Evolutionary conservation across 2,113 vertebrate species (phyloP).

Genomic region (Nerophis ophidion): DNA sequence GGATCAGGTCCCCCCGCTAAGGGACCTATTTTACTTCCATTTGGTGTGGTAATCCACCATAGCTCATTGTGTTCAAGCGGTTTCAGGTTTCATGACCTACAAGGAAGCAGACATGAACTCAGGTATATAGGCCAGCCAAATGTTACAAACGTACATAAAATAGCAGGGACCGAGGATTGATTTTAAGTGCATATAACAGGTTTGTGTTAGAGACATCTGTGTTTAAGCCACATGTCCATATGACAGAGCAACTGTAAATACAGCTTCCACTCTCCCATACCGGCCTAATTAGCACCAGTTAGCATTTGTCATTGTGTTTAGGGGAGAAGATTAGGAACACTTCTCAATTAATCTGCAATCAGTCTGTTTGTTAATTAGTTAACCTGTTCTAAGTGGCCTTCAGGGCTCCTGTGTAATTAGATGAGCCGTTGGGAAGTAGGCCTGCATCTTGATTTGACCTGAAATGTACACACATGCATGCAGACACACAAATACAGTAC

Average conservation of each 20-base stretch:
- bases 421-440: conserved; percentile 61
- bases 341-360: conserved; percentile 74
- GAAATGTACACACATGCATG: conserved; percentile 24
- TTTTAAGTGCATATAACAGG: conserved; percentile 1
- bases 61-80: conserved; percentile 38
- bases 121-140: neutral
- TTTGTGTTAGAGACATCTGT: conserved; percentile 27
- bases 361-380: conserved; percentile 72
- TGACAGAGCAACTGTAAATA: conserved; percentile 53
- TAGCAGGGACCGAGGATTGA: neutral
- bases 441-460: conserved; percentile 66
- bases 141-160: conserved; percentile 5
- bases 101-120: conserved; percentile 14
- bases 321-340: conserved; percentile 71
- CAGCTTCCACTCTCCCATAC: conserved; percentile 49
- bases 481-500: conserved; percentile 18
- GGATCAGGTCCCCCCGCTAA: conserved; percentile 45
- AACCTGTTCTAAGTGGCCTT: conserved; percentile 71
- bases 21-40: conserved; percentile 42
- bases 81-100: conserved; percentile 46
- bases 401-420: conserved; percentile 71
- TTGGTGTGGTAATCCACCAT: conserved; percentile 30
- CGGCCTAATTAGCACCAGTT: conserved; percentile 62
- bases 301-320: conserved; percentile 67
- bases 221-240: conserved; percentile 33